Evolutionary conservation across 2,797 vertebrate species (phyloP).

Genomic region (Cottoperca gobio): DNA sequence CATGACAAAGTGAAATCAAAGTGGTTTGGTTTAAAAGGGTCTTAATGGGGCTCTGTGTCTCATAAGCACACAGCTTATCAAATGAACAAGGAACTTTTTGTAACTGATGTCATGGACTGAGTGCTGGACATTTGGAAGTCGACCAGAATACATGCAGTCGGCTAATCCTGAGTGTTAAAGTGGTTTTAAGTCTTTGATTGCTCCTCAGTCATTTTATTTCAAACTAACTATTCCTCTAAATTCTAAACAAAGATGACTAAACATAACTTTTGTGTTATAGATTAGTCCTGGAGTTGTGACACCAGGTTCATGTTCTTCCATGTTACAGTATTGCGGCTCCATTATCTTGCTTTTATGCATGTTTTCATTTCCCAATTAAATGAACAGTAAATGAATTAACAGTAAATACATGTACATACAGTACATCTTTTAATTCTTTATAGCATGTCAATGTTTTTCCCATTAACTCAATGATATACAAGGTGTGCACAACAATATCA

Average conservation of each 20-base stretch:
- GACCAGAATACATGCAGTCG: not conserved
- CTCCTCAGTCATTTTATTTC: not conserved
- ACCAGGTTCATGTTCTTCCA: not conserved
- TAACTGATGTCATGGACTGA: constrained; percentile 19
- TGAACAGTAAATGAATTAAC: not conserved
- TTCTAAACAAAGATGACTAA: not conserved
- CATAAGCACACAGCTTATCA: constrained; percentile 16
- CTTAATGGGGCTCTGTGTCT: constrained; percentile 28
- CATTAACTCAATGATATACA: not conserved
- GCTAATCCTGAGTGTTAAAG: not conserved
- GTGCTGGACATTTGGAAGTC: constrained; percentile 53
- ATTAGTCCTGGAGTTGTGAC: not conserved
- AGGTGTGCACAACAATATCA: not conserved
- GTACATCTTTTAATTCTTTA: constrained; percentile 4
- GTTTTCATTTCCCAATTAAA: not conserved
- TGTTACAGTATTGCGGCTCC: not conserved
- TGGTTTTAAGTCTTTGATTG: constrained; percentile 1
- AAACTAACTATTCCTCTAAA: not conserved
- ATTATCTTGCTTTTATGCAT: not conserved
- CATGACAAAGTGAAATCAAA: constrained; percentile 28
- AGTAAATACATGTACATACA: not conserved
- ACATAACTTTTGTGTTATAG: not conserved
- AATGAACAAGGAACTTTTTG: constrained; percentile 48
- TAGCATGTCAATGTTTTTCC: not conserved
- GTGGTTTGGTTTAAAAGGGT: constrained; percentile 22